Evolutionary conservation across 1,140 invertebrate species (phyloP), one percentile per base, ranked within the genome.

Genomic region (Nilaparvata lugens): DNA sequence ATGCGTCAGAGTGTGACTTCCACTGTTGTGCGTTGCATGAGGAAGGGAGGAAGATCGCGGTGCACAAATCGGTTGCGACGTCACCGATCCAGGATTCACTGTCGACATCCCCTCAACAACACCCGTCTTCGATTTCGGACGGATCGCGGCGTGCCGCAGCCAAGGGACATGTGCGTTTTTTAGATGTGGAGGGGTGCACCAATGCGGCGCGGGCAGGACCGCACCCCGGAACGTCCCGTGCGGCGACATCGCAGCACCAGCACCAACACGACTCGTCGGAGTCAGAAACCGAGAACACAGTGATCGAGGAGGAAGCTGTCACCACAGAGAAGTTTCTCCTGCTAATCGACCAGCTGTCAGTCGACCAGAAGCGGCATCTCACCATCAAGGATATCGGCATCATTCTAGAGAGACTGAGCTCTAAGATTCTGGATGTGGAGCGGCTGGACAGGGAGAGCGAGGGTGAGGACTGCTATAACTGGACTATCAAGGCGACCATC

Each of bases 351-450:
- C 91, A 95, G 74, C 79, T 94, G 31, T 91, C 89, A 66, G 86
- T 92, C 64, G 91, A 95, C 69, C 90, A 93, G 75, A 92, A 93
- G 73, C 83, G 87, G 52, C 91, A 94, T 68, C 80, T 95, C 52
- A 91, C 88, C 69, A 92, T 95, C 74, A 93, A 95, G 74, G 93
- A 95, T 74, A 95, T 96, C 75, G 92, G 93, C 56, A 91, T 95
- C 71, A 95, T 95, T 67, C 78, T 96, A 61, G 92, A 96, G 72
- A 78, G 91, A 64, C 81, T 95, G 62, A 93, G 85, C 72, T 93
- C 90, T 4, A 95, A 94, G 76, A 95, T 96, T 52, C 77, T 96
- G 40, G 92, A 96, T 76, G 92, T 96, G 48, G 91, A 95, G 74
- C 81, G 89, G 56, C 76, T 95, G 60, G 91, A 95, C 74, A 80